Base-by-base conservation (phyloP, 2,113 vertebrate species). In the Brevimyrus niger region DNA sequence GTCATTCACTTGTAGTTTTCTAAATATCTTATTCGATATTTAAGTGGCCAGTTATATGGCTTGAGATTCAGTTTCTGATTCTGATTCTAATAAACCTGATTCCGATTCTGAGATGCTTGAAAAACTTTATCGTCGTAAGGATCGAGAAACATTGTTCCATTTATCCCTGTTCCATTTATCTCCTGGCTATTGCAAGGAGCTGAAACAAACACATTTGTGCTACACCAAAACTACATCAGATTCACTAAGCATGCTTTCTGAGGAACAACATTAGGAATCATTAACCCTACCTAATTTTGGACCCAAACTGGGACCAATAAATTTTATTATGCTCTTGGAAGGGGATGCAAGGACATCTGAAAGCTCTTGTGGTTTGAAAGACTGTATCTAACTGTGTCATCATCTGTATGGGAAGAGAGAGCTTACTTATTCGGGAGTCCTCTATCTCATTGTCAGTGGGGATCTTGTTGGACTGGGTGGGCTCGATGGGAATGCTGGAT, bases 381-480 rank as follows among this genome's bases (percentile, higher is more conserved):
- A 80, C n/a, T 80, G 73, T 9, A 80, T 38, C 73, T 80, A 80
- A 42, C 42, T 80, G 73, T 85, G 19, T 31, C 83, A 86, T 86
- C 9, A 50, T 27, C 44, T 15, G 2, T 48, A 85, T 1, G 31
- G 19, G 23, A 15, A 44, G 42, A 15, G 17, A 15, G 51, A 69
- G 92, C 93, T 96, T 95, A 99, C 98, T 97, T 95, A 96, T 96
- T 21, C 96, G 89, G 23, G 94, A 92, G 61, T 97, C 96, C 23
- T 95, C 94, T 17, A 99, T 95, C 92, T 99, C 97, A 2, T 99
- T 99, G 89, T 93, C 97, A 86, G 94, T 96, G 38, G 94, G 95
- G 90, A 95, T 94, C 89, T 94, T 92, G 91, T 96, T 97, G 65
- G 95, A 95, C 85, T 96, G 92, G 17, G 97, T 95, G 17, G 94